Evolutionary conservation across 2,888 invertebrate species (phyloP), one percentile per base, ranked within the genome.

Genomic region (Unio delphinus): DNA sequence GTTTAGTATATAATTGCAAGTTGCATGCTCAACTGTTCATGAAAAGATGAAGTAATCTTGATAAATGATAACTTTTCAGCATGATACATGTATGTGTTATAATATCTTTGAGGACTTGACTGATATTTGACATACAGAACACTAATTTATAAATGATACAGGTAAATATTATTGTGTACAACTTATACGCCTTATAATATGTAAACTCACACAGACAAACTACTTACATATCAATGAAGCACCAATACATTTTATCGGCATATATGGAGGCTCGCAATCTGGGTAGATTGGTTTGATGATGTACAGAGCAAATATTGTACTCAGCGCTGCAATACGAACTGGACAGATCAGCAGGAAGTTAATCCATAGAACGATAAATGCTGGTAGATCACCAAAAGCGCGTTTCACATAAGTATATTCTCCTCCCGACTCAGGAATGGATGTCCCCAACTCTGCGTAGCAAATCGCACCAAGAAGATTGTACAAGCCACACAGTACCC

Each of bases 381-480:
- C 88, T 54, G 85, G 82, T 23, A 87, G 78, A 64, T 86, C 85
- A 26, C 89, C 89, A 72, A 89, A 88, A 7, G 88, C 87, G 65
- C 84, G 72, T 69, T 81, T 77, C 65, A 89, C 87, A 78, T 90
- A 70, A 94, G 95, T 83, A 75, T 89, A 89, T 75, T 88, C 87
- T 54, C 89, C 89, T 17, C 89, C 89, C 11, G 88, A 87, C 65
- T 95, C 87, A 0, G 95, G 94, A 80, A 97, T 95, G 28, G 94
- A 94, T 0, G 96, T 96, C 30, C 97, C 97, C 69, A 97, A 92
- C 90, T 97, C 97, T 5, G 96, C 96, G 88, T 95, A 96, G 88
- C 96, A 96, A 17, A 96, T 92, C 0, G 96, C 96, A 15, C 97
- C 97, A 67, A 96, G 90, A 64, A 95, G 82, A 70, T 84, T 96